A percentile compares a stretch with the other conserved stretches of the same genome.
phyloP scores from a whole-genome alignment of 1,140 invertebrate genomes.

The Lamellibrachia luymesi region DNA sequence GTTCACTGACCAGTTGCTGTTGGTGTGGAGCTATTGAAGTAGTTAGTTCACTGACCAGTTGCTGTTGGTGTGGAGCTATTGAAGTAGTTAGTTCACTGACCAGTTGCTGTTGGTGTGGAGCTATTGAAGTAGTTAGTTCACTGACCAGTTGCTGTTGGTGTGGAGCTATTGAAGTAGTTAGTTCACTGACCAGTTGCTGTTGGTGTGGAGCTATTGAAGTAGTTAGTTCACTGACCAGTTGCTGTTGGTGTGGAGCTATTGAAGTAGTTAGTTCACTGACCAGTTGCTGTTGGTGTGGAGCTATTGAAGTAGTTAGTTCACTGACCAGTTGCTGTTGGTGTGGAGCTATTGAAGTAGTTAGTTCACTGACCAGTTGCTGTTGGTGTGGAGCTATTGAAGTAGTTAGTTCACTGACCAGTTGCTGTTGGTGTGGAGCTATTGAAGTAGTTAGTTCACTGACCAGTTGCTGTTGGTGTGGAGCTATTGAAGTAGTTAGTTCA shows the following conservation, averaged over 20 bases:
- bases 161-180: too few species aligned
- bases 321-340: constrained; percentile 50
- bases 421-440: constrained; percentile 33
- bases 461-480: constrained; percentile 43
- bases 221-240: constrained; percentile 43
- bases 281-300: constrained; percentile 43
- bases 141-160: too few species aligned
- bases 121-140: too few species aligned
- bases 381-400: constrained; percentile 17
- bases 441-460: constrained; percentile 34
- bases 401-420: constrained; percentile 43
- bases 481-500: neutral
- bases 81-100: too few species aligned
- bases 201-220: neutral
- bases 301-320: neutral
- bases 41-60: constrained; percentile 43
- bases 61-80: constrained; percentile 34
- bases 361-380: constrained; percentile 49
- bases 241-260: constrained; percentile 33
- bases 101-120: too few species aligned
- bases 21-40: neutral
- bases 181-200: too few species aligned
- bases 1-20: too few species aligned
- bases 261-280: constrained; percentile 34
- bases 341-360: neutral